Evolutionary conservation across 2,113 vertebrate genomes (phyloP).

Genomic region (Guaruba guarouba): DNA sequence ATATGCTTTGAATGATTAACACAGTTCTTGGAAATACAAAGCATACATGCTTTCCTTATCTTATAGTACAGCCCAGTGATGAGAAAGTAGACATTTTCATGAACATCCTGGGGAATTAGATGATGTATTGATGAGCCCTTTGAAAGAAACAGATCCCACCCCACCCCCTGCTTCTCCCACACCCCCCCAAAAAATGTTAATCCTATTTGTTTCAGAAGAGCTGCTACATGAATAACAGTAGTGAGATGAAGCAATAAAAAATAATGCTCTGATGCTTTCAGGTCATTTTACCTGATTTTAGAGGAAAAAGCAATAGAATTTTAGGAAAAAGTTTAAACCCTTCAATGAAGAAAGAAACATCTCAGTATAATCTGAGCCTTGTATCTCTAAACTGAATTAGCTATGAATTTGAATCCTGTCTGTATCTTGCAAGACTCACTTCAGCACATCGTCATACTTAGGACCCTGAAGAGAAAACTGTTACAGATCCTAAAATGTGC

Average conservation of each 20-base stretch:
- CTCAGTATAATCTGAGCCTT: background rate
- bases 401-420: background rate
- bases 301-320: background rate
- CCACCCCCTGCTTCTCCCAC: accelerated
- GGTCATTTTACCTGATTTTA: background rate
- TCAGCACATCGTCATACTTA: background rate
- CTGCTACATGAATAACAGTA: background rate
- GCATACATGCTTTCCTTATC: background rate
- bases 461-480: background rate
- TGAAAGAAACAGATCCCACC: background rate
- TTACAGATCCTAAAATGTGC: background rate
- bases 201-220: background rate
- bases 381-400: background rate
- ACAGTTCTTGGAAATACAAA: conserved; percentile 18
- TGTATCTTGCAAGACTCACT: background rate
- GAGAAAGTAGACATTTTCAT: background rate
- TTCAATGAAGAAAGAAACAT: background rate
- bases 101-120: background rate
- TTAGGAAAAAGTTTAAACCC: background rate
- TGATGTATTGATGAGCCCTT: background rate
- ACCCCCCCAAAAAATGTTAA: background rate
- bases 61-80: background rate
- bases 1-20: background rate
- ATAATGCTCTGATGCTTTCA: background rate
- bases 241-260: background rate